phyloP scores from a whole-genome alignment of 2,113 vertebrate genomes.

The Pedionomus torquatus region DNA sequence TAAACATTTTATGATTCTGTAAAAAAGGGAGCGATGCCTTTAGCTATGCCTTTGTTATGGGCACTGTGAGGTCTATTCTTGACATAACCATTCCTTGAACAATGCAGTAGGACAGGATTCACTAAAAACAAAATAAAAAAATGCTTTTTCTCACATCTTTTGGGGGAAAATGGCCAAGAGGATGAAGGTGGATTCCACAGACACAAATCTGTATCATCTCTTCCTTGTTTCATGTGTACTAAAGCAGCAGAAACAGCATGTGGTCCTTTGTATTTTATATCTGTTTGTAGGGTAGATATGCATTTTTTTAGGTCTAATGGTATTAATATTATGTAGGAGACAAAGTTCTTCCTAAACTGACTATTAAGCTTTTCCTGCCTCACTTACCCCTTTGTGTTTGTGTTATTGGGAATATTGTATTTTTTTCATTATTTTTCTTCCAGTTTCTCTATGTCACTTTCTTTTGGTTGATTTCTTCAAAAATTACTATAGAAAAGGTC shows the following conservation, averaged over 20 bases:
- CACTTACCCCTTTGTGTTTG: not conserved
- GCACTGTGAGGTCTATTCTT: not conserved
- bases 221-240: not conserved
- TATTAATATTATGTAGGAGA: not conserved
- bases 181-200: not conserved
- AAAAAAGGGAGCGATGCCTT: not conserved
- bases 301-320: not conserved
- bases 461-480: not conserved
- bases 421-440: not conserved
- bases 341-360: not conserved
- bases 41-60: not conserved
- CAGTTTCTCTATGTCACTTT: not conserved
- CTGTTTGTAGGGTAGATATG: not conserved
- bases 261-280: not conserved
- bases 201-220: rapidly evolving
- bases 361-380: not conserved
- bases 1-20: too few species aligned
- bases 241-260: not conserved
- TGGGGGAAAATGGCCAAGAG: not conserved
- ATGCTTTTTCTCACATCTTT: not conserved
- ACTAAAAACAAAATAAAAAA: not conserved
- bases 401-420: not conserved
- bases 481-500: not conserved
- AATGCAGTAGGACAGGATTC: not conserved
- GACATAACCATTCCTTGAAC: not conserved